Conservation (phyloP, 2,888 invertebrate species). For the Drosophila atroscutellata region DNA sequence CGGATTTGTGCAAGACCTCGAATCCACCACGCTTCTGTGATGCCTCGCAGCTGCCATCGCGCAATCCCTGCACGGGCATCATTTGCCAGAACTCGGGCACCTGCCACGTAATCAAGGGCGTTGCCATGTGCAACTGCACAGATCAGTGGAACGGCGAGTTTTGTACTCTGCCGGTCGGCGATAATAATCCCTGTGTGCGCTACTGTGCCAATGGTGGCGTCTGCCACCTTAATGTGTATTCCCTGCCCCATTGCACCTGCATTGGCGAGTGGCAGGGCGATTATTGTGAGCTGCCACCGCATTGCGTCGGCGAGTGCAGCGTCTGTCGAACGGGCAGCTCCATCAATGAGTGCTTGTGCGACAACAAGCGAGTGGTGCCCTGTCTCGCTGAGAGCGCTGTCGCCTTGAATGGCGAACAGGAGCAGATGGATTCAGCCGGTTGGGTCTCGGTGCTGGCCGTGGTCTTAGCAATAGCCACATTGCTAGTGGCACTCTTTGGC, state of each 20-base stretch:
- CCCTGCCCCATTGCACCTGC: slow-evolving; percentile 86
- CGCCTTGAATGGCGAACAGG: slow-evolving; percentile 78
- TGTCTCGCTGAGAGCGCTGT: slow-evolving; percentile 84
- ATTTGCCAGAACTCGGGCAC: slow-evolving; percentile 87
- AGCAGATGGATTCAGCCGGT: slow-evolving; percentile 67
- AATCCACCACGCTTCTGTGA: slow-evolving; percentile 84
- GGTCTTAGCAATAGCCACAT: slow-evolving; percentile 75
- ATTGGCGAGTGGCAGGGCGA: slow-evolving; percentile 87
- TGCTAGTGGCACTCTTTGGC: slow-evolving; percentile 81
- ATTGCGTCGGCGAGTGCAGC: slow-evolving; percentile 82
- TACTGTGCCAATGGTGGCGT: slow-evolving; percentile 87
- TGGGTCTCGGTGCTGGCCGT: slow-evolving; percentile 82
- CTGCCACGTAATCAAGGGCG: slow-evolving; percentile 85
- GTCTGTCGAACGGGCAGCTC: slow-evolving; percentile 83
- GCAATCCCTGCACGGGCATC: slow-evolving; percentile 84
- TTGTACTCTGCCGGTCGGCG: slow-evolving; percentile 87
- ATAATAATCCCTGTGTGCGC: slow-evolving; percentile 88
- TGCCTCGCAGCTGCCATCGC: slow-evolving; percentile 73
- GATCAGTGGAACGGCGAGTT: slow-evolving; percentile 86
- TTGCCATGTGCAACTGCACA: slow-evolving; percentile 86
- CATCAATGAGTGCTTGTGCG: slow-evolving; percentile 84
- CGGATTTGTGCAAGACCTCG: slow-evolving; percentile 85
- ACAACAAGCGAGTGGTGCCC: slow-evolving; percentile 77
- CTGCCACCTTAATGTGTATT: slow-evolving; percentile 86
- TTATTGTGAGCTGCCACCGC: slow-evolving; percentile 86